Evolutionary conservation across 1,140 invertebrate species (phyloP), one percentile per base, ranked within the genome.

Genomic region (Protaetia brevitarsis): DNA sequence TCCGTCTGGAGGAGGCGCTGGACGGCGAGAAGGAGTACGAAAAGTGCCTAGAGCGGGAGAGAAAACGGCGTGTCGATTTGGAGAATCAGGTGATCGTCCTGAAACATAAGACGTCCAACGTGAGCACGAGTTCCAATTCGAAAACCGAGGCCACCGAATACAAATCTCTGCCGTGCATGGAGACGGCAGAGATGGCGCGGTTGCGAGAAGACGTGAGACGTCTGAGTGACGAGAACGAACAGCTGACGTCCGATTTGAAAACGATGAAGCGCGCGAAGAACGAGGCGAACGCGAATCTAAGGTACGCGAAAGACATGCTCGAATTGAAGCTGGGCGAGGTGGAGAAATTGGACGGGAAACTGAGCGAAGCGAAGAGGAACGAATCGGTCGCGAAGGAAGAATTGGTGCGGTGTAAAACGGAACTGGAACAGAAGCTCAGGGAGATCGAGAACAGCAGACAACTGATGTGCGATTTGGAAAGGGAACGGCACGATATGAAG

Each of bases 21-120:
- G 83, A 87, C 30, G 83, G 85, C 7, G 85, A 88, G 66, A 81
- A 85, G 41, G 84, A 85, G 65, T 76, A 89, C 29, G 83, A 86
- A 65, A 86, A 84, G 65, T 76, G 82, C 13, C 67, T 89, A 13
- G 82, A 84, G 60, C 73, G 82, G 11, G 80, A 84, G 11, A 81
- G 84, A 37, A 79, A 79, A 8, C 77, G 79, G 0, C 82, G 83
- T 10, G 81, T 84, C 34, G 79, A 82, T 11, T 69, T 88, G 0
- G 83, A 85, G 67, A 63, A 72, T 27, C 72, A 78, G 66, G 29
- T 77, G 6, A 45, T 31, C 13, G 21, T 10, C 1, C 13, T 70
- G 30, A 66, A 67, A 59, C 67, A 66, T 79, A 82, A 73, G 79
- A 2, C 26, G 19, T 83, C 69, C 13, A 68, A 72, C 28, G 58